Base-by-base conservation (phyloP, 2,888 invertebrate genomes). In the Formica aserva region DNA sequence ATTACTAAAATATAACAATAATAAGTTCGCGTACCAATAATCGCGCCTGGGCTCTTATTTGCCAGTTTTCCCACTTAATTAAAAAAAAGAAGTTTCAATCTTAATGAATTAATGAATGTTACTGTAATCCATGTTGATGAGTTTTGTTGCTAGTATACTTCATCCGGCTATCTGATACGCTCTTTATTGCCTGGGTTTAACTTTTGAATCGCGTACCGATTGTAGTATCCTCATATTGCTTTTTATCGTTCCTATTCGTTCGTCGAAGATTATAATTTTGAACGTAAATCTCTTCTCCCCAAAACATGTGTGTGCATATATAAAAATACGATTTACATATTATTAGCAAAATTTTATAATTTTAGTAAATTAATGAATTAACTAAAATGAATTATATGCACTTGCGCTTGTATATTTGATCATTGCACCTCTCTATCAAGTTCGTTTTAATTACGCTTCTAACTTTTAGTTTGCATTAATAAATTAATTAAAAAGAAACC, bases 371-470 rank as follows among this genome's bases (percentile, higher is more conserved):
- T 62, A 18, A 48, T 52, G 63, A 65, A 52, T 35, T 5, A 35
- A 66, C 8, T 55, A 41, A 22, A 55, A 77, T 13, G 18, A 65
- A 26, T 66, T 52, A 22, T 63, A 45, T 32, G n/a, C n/a, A n/a
- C 26, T 48, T 15, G 18, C 18, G 41, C 9, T n/a, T 55, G 35
- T 29, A 3, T 29, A 35, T 22, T 41, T 41, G 41, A n/a, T 38
- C 9, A 69, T 66, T 55, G 52, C 9, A 32, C n/a, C n/a, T 55
- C 29, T 3, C n/a, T 29, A 11, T 2, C 6, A 3, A 41, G 11
- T 32, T 15, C 11, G 77, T 29, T 22, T 48, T 77, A 67, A 72
- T 80, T 80, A 80, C 72, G 48, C 35, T 13, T 62, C 22, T 18
- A 18, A 26, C 57, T 62, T 66, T 66, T 52, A 15, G 48, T 22